Conservation (phyloP, 2,888 invertebrate genomes). For the Lepeophtheirus nordmannii region DNA sequence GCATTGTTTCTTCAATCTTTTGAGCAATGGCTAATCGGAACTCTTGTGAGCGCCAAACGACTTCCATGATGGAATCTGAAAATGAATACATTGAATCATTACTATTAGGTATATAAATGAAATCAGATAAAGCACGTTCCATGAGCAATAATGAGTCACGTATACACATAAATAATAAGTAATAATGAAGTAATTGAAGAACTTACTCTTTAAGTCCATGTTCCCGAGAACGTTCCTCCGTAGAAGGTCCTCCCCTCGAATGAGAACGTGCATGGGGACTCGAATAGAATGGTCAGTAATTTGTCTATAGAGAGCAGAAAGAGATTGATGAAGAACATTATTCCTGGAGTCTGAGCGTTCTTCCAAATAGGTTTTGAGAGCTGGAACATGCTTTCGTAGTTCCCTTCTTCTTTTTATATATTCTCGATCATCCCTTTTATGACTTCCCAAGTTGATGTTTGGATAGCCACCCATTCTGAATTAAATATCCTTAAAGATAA, state of each 20-base stretch:
- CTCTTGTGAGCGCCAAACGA: slow-evolving; percentile 2
- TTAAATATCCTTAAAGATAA: background rate
- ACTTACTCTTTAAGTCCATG: background rate
- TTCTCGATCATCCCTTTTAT: background rate
- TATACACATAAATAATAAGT: no score
- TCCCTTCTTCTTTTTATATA: background rate
- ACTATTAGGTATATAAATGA: no score
- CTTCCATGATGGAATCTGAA: background rate
- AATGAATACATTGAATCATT: background rate
- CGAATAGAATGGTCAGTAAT: background rate
- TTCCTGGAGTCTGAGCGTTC: background rate
- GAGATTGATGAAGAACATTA: background rate
- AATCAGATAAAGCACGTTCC: no score
- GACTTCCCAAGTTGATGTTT: slow-evolving; percentile 4
- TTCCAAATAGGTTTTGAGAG: background rate
- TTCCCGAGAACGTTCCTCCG: background rate
- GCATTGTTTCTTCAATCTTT: background rate
- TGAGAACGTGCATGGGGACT: slow-evolving; percentile 3
- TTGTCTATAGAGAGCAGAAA: background rate
- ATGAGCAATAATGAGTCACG: no score
- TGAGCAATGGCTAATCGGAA: background rate
- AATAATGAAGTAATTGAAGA: background rate
- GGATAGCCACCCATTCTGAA: slow-evolving; percentile 8
- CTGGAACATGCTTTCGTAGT: slow-evolving; percentile 3
- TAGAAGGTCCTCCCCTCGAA: background rate